phyloP scores from a whole-genome alignment of 1,140 invertebrate genomes.

The Caenorhabditis elegans region DNA sequence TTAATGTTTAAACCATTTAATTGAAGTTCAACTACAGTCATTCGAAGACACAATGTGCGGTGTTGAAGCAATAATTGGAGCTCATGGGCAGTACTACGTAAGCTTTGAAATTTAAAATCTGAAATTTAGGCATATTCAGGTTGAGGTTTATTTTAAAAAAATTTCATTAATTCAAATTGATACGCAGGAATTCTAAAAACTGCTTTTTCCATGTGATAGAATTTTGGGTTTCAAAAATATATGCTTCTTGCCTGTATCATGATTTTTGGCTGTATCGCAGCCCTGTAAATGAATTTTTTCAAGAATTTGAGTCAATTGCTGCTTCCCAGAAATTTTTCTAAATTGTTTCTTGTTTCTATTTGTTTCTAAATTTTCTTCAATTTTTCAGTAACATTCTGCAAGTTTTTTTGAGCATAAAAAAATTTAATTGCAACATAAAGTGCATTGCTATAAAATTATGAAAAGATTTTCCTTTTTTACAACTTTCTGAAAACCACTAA shows the following conservation, averaged over 20 bases:
- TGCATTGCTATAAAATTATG: too few species aligned
- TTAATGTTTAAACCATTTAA: not conserved
- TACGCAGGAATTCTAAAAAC: too few species aligned
- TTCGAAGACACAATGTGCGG: conserved; percentile 17
- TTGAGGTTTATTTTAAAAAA: too few species aligned
- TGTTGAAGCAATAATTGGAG: not conserved
- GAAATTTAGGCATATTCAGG: too few species aligned
- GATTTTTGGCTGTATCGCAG: not conserved
- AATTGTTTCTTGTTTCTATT: not conserved
- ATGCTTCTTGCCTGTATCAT: not conserved
- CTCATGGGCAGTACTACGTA: conserved; percentile 6
- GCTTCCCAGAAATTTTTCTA: not conserved
- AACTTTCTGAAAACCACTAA: too few species aligned
- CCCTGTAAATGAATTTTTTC: not conserved
- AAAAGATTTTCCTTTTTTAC: too few species aligned
- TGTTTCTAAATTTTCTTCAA: not conserved
- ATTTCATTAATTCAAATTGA: too few species aligned
- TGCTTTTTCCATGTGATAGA: too few species aligned
- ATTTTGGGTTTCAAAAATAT: too few species aligned
- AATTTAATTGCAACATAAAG: too few species aligned
- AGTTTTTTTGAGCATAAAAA: too few species aligned
- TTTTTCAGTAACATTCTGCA: too few species aligned
- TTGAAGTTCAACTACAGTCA: not conserved
- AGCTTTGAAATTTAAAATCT: not conserved
- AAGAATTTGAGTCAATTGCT: not conserved